These are phyloP conservation scores for Anas capensis DNA, from an alignment of 2,797 vertebrate species.

Conservation along the genomic window DNA sequence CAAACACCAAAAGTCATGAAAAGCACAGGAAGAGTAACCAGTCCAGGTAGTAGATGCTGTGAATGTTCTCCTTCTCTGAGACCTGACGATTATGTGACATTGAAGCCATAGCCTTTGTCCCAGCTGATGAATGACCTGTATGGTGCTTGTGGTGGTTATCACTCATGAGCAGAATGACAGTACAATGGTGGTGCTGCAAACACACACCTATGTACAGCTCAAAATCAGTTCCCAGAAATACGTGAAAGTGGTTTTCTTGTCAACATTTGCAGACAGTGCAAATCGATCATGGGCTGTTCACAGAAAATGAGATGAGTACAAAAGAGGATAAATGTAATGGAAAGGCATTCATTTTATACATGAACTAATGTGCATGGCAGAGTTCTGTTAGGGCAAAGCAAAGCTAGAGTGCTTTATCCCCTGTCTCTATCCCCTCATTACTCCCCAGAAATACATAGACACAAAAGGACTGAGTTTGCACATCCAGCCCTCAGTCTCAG, in stretches of 20 bases:
- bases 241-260: fast-evolving
- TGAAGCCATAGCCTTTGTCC: no score
- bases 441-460: fast-evolving
- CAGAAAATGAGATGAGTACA: neutral
- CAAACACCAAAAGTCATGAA: no score
- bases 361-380: neutral
- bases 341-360: neutral
- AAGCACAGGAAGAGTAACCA: neutral
- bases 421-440: neutral
- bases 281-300: neutral
- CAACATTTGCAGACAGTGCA: neutral
- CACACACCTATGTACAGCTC: fast-evolving
- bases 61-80: neutral
- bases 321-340: neutral
- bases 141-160: neutral
- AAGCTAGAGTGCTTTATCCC: neutral
- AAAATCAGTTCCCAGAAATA: neutral
- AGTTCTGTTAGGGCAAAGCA: fast-evolving
- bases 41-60: neutral
- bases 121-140: fast-evolving
- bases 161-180: fast-evolving
- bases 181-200: fast-evolving
- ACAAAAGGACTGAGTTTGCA: fast-evolving
- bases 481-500: neutral
- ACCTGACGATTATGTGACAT: fast-evolving